Conservation (phyloP, 1,140 invertebrate genomes). For the Calycopis cecrops region DNA sequence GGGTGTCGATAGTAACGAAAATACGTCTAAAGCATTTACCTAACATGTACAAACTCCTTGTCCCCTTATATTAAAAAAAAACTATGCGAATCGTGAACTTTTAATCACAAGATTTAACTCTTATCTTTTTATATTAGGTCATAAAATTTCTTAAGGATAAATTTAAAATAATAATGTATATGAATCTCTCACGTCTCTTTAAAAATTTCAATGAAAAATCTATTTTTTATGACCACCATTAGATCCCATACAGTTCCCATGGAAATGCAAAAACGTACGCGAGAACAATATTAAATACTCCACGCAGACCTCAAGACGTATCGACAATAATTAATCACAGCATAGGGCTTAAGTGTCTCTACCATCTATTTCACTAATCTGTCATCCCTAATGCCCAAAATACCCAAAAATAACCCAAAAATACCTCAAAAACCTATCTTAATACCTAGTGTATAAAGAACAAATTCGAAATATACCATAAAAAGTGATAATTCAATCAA, state of each 20-base stretch:
- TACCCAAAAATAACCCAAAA: slow-evolving; percentile 2
- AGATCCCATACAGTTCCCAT: slow-evolving; percentile 24
- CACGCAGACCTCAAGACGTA: slow-evolving; percentile 34
- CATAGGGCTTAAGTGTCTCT: slow-evolving; percentile 14
- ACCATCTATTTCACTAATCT: slow-evolving; percentile 47
- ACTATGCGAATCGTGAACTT: no score
- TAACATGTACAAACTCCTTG: no score
- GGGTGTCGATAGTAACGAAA: no score
- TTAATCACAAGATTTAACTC: no score
- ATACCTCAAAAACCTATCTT: neutral
- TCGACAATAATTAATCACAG: slow-evolving; percentile 60
- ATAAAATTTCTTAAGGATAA: no score
- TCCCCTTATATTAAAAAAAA: no score
- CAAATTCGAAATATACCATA: neutral
- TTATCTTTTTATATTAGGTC: no score
- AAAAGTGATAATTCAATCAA: slow-evolving; percentile 9
- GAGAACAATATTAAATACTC: slow-evolving; percentile 43
- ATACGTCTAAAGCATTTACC: no score
- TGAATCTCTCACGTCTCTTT: no score
- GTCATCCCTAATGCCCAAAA: slow-evolving; percentile 35
- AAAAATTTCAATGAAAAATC: slow-evolving; percentile 24
- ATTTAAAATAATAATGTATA: no score
- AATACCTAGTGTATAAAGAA: slow-evolving; percentile 6
- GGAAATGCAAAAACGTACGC: slow-evolving; percentile 38
- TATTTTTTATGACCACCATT: slow-evolving; percentile 27